Evolutionary conservation across 2,797 vertebrate species (phyloP).

Genomic region (Geotrypetes seraphini): DNA sequence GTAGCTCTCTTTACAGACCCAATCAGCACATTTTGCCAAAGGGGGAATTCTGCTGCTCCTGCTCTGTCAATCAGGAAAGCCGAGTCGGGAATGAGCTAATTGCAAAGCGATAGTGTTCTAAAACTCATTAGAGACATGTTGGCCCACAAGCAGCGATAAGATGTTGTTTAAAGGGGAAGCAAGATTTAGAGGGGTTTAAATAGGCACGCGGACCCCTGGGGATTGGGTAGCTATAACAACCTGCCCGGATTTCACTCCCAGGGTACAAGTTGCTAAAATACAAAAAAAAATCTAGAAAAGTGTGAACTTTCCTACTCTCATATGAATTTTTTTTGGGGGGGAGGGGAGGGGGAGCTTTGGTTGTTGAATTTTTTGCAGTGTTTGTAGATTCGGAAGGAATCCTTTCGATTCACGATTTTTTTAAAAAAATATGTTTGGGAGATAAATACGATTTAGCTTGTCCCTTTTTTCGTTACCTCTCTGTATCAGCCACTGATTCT

Average conservation of each 20-base stretch:
- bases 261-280: constrained; percentile 75
- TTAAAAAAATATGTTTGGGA: no score
- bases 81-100: constrained; percentile 59
- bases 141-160: constrained; percentile 72
- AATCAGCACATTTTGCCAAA: constrained; percentile 77
- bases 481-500: no score
- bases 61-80: constrained; percentile 47
- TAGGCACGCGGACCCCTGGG: constrained; percentile 73
- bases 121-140: constrained; percentile 72
- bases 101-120: constrained; percentile 71
- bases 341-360: no score
- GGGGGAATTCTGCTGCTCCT: constrained; percentile 65
- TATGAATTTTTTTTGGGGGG: not conserved
- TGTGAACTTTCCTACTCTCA: constrained; percentile 48
- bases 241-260: constrained; percentile 80
- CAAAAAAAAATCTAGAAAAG: constrained; percentile 66
- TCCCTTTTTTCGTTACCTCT: no score
- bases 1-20: constrained; percentile 60
- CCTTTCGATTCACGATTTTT: no score
- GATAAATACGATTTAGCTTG: no score
- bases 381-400: no score
- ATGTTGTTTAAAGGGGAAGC: constrained; percentile 63
- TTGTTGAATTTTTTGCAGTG: no score
- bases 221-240: constrained; percentile 87
- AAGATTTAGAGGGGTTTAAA: constrained; percentile 72